Evolutionary conservation across 1,140 invertebrate species (phyloP).

Genomic region (Drosophila oshimai): DNA sequence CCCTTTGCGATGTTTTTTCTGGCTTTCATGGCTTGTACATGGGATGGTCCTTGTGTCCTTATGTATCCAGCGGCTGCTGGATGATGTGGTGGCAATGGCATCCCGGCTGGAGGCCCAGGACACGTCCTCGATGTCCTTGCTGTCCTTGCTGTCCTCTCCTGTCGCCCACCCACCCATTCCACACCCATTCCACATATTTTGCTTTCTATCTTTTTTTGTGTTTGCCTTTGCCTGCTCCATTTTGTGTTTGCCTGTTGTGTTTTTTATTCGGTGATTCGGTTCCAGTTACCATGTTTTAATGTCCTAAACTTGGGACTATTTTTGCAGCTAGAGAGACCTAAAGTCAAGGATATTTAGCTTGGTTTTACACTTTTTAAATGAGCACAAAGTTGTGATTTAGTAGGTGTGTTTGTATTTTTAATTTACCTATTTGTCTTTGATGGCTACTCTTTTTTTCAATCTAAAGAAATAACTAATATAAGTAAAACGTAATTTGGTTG

Average conservation of each 20-base stretch:
- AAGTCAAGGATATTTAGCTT: no score
- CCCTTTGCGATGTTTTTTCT: constrained; percentile 4
- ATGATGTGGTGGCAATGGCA: neutral
- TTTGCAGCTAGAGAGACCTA: neutral
- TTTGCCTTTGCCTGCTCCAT: constrained; percentile 24
- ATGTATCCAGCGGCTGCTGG: constrained; percentile 4
- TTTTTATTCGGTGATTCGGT: constrained; percentile 10
- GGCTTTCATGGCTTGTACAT: neutral
- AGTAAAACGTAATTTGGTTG: no score
- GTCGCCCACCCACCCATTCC: neutral
- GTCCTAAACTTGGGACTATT: neutral
- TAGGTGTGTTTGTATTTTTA: no score
- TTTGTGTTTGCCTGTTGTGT: constrained; percentile 18
- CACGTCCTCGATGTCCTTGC: neutral
- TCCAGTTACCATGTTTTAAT: constrained; percentile 25
- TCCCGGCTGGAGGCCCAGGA: no score
- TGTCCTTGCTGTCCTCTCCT: neutral
- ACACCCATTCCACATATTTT: constrained; percentile 1
- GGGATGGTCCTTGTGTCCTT: constrained; percentile 5
- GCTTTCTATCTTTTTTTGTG: constrained; percentile 22
- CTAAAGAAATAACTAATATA: no score
- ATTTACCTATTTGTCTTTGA: no score
- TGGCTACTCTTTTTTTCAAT: no score
- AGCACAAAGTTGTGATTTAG: no score
- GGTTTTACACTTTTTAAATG: no score